phyloP scores from a whole-genome alignment of 1,140 invertebrate genomes.

The Saccostrea echinata region DNA sequence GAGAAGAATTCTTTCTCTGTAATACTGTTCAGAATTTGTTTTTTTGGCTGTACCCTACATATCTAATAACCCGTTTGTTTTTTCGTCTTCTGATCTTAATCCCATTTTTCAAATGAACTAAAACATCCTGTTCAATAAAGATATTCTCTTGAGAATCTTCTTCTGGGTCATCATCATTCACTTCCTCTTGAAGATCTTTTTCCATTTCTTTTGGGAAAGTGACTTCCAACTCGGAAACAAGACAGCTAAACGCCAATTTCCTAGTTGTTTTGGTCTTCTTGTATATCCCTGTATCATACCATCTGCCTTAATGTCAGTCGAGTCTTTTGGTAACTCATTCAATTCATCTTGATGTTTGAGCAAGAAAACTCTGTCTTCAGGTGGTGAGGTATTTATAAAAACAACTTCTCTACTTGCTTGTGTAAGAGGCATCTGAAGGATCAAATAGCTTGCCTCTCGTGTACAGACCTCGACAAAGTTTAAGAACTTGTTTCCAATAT shows the following conservation, averaged over 20 bases:
- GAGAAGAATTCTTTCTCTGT: constrained; percentile 43
- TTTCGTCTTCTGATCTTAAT: constrained; percentile 44
- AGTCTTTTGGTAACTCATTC: constrained; percentile 13
- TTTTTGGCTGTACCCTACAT: constrained; percentile 47
- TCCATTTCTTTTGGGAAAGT: constrained; percentile 4
- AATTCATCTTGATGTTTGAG: constrained; percentile 28
- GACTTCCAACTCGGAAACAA: constrained; percentile 26
- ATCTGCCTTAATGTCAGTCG: constrained; percentile 43
- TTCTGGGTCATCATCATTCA: constrained; percentile 18
- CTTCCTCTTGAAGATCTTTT: neutral
- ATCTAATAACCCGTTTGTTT: constrained; percentile 41
- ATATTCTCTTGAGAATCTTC: neutral
- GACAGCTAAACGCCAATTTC: constrained; percentile 41
- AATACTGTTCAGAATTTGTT: constrained; percentile 46
- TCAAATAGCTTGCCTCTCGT: constrained; percentile 53
- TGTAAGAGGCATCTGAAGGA: constrained; percentile 56
- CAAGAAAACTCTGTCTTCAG: constrained; percentile 38
- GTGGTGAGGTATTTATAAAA: constrained; percentile 60
- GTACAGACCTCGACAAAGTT: constrained; percentile 50
- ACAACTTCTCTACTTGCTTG: constrained; percentile 48
- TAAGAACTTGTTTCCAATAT: constrained; percentile 45
- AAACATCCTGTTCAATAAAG: neutral
- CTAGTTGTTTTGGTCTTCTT: constrained; percentile 39
- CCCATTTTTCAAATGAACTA: constrained; percentile 48
- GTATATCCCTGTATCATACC: constrained; percentile 39